Conservation (phyloP, 2,888 invertebrate species). For the Ophion slaviceki region DNA sequence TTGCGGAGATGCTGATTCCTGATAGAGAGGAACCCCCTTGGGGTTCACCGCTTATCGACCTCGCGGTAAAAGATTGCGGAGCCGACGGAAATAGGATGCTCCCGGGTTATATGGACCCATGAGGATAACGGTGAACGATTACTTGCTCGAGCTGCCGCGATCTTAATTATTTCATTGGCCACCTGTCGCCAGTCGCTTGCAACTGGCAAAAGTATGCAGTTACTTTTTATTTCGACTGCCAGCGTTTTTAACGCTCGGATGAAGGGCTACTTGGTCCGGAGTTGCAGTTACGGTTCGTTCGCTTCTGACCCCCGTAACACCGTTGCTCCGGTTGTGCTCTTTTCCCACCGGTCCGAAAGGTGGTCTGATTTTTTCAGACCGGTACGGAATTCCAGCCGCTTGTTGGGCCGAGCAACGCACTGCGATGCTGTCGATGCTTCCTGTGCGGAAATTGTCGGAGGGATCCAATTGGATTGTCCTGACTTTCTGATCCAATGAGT, state of each 20-base stretch:
- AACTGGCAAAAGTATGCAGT: background rate
- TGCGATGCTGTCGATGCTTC: background rate
- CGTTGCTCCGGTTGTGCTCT: background rate
- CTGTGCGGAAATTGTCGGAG: background rate
- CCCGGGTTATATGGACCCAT: constrained; percentile 41
- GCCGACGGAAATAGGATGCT: constrained; percentile 49
- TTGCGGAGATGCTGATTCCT: constrained; percentile 59
- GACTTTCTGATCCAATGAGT: too few species aligned
- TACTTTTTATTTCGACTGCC: constrained; percentile 12
- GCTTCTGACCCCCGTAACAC: constrained; percentile 10
- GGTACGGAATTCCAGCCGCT: background rate
- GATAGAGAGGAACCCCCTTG: constrained; percentile 40
- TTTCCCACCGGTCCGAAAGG: background rate
- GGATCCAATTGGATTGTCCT: too few species aligned
- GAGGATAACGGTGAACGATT: constrained; percentile 32
- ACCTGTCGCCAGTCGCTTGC: constrained; percentile 14
- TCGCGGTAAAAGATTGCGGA: constrained; percentile 25
- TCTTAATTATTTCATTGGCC: constrained; percentile 42
- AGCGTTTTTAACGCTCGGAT: background rate
- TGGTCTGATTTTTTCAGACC: background rate
- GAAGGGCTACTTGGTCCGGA: background rate
- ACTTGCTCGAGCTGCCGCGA: constrained; percentile 20
- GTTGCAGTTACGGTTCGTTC: background rate
- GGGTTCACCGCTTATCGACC: constrained; percentile 56
- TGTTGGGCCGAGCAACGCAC: background rate